Percentiles rank a stretch among this genome's conserved stretches.
phyloP scores from a whole-genome alignment of 1,140 invertebrate species.

The Brachionus paranguensis region DNA sequence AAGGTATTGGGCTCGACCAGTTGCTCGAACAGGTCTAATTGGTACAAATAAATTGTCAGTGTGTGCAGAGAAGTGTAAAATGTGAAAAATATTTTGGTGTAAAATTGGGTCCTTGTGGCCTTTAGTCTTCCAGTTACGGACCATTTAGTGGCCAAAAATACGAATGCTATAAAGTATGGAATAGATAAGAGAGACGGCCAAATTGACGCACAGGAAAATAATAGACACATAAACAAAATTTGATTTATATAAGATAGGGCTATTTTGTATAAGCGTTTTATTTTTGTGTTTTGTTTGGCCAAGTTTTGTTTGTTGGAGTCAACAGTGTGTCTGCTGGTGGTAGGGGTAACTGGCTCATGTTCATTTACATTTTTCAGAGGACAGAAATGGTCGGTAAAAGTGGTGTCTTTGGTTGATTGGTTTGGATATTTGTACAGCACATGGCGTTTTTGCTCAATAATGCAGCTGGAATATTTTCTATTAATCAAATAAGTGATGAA shows the following conservation, averaged over 20 bases:
- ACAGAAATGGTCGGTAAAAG: slow-evolving; percentile 31
- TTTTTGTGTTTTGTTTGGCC: neutral
- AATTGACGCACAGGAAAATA: neutral
- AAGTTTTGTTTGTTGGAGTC: neutral
- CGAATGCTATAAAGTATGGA: slow-evolving; percentile 78
- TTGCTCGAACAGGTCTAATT: slow-evolving; percentile 74
- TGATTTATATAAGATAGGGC: neutral
- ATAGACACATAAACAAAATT: neutral
- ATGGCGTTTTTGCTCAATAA: neutral
- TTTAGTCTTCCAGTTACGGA: slow-evolving; percentile 62
- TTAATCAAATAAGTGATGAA: neutral
- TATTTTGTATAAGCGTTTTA: neutral
- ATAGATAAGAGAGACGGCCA: slow-evolving; percentile 66
- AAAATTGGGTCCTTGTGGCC: slow-evolving; percentile 64
- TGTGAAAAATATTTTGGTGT: slow-evolving; percentile 59
- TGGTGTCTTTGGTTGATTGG: slow-evolving; percentile 25
- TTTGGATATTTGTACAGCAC: neutral
- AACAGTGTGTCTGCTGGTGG: neutral
- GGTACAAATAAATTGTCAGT: slow-evolving; percentile 71
- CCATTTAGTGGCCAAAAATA: slow-evolving; percentile 79
- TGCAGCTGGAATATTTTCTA: neutral
- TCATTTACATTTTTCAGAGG: slow-evolving; percentile 6
- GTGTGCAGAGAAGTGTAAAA: slow-evolving; percentile 71
- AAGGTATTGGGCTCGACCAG: slow-evolving; percentile 59
- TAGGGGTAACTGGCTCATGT: neutral